Evolutionary conservation across 2,797 vertebrate genomes (phyloP), one percentile per base, ranked within the genome.

Genomic region (Megaceryle alcyon): DNA sequence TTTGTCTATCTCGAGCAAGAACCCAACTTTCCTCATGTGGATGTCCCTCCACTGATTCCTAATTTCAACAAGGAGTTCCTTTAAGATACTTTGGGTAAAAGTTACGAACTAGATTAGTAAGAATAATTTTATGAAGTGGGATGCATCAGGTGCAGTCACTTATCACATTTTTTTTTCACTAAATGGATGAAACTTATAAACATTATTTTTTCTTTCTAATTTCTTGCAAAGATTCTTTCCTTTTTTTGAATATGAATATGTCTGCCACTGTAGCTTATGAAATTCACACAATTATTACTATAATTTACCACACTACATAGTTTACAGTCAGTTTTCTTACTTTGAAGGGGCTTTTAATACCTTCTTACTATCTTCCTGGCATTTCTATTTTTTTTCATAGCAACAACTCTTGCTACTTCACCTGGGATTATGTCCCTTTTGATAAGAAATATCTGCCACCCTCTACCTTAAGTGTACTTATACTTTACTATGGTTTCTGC

Each of bases 301-400:
- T 57, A 57, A 68, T 71, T 94, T 91, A 39, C 21, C 9, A 49
- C 6, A 83, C 5, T 12, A 11, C 20, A 61, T 29, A 82, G 33
- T 6, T 82, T 12, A 61, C 13, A 37, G 21, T 33, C 41, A 59
- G 7, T 63, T 92, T 86, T 70, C 43, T 59, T 64, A 39, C 20
- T 84, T 44, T 88, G 75, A 70, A 69, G 25, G 4, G 2, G 2
- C 2, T 51, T 84, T 86, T 85, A 56, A 44, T 51, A 66, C 10
- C 3, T 53, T 75, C 18, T 82, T 77, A 7, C n/a, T 85, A 19
- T 56, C n/a, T 86, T 37, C 28, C 21, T 70, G 23, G 29, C 8
- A 41, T 65, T 93, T 79, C 26, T 90, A 29, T 69, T 80, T 69
- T 80, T 88, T 79, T 91, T 72, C 53, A 70, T 35, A 86, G 23